A percentile compares a stretch with the other conserved stretches of the same genome.
phyloP scores from a whole-genome alignment of 2,113 vertebrate species.

The Cygnus buccinator region DNA sequence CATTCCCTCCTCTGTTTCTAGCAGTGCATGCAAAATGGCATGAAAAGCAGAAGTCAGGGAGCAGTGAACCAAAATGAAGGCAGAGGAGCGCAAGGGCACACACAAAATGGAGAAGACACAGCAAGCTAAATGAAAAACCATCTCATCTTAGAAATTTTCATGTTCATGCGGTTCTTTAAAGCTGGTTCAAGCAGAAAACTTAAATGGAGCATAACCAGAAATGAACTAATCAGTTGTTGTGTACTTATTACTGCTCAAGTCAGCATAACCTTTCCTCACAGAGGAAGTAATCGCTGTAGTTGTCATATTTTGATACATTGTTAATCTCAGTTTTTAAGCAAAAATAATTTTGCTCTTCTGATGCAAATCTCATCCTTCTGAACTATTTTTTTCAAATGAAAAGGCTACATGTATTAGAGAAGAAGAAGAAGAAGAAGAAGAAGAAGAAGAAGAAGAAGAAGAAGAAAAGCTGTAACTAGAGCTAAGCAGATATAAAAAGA shows the following conservation, averaged over 20 bases:
- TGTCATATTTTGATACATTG: conserved; percentile 6
- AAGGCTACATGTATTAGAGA: neutral
- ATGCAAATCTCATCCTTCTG: neutral
- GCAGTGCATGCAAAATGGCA: neutral
- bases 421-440: neutral
- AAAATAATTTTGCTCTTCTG: conserved; percentile 7
- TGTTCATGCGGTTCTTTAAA: conserved; percentile 10
- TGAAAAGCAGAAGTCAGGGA: neutral
- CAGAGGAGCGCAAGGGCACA: neutral
- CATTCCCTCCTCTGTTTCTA: neutral
- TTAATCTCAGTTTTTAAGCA: conserved; percentile 11
- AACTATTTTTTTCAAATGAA: neutral
- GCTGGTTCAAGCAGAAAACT: conserved; percentile 53
- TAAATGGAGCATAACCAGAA: conserved; percentile 55
- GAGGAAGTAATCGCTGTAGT: neutral
- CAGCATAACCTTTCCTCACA: neutral
- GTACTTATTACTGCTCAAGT: conserved; percentile 26
- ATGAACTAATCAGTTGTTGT: conserved; percentile 27
- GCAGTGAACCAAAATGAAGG: conserved; percentile 16
- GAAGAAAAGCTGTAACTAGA: neutral
- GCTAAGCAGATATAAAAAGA: neutral
- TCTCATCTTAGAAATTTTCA: neutral
- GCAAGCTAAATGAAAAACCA: neutral
- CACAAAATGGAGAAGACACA: neutral
- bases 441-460: neutral